Percentiles rank a stretch among this genome's conserved stretches.
Evolutionary conservation across 2,888 invertebrate genomes (phyloP).

Genomic region (Hirtodrosophila alboralis): DNA sequence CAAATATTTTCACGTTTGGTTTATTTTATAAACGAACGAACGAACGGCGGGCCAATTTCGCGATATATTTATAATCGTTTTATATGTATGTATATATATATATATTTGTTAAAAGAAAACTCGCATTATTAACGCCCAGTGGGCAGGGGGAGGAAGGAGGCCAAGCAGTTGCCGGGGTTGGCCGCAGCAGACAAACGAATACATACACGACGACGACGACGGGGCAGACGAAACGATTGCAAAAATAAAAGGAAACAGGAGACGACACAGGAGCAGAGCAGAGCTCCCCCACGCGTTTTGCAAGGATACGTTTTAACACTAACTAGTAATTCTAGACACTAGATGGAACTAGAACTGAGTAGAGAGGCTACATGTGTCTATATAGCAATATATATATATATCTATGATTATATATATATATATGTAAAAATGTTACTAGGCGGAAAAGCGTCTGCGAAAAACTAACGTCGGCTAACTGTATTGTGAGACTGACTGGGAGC

Average conservation of each 20-base stretch:
- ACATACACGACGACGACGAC: slow-evolving; percentile 62
- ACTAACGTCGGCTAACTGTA: slow-evolving; percentile 73
- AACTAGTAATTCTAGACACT: slow-evolving; percentile 36
- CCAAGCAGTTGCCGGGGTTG: slow-evolving; percentile 53
- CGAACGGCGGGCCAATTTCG: slow-evolving; percentile 41
- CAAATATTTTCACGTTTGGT: slow-evolving; percentile 40
- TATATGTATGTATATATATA: slow-evolving; percentile 13
- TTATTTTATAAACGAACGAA: too few species aligned
- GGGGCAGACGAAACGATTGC: slow-evolving; percentile 35
- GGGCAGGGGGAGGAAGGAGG: slow-evolving; percentile 33
- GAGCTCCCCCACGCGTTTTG: slow-evolving; percentile 19
- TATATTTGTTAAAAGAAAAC: slow-evolving; percentile 33
- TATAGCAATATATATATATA: slow-evolving; percentile 8
- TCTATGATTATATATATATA: slow-evolving; percentile 11
- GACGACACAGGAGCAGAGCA: slow-evolving; percentile 21
- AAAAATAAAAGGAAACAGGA: slow-evolving; percentile 27
- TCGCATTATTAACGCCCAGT: slow-evolving; percentile 50
- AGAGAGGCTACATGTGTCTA: slow-evolving; percentile 30
- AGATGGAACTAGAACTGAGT: slow-evolving; percentile 28
- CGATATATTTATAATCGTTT: slow-evolving; percentile 49
- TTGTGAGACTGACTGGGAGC: slow-evolving; percentile 62
- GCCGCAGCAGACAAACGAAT: slow-evolving; percentile 73
- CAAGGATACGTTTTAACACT: slow-evolving; percentile 21
- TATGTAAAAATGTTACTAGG: slow-evolving; percentile 61
- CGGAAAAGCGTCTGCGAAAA: slow-evolving; percentile 78